Evolutionary conservation across 2,797 vertebrate species (phyloP).

Genomic region (Micropoecilia bifurca): DNA sequence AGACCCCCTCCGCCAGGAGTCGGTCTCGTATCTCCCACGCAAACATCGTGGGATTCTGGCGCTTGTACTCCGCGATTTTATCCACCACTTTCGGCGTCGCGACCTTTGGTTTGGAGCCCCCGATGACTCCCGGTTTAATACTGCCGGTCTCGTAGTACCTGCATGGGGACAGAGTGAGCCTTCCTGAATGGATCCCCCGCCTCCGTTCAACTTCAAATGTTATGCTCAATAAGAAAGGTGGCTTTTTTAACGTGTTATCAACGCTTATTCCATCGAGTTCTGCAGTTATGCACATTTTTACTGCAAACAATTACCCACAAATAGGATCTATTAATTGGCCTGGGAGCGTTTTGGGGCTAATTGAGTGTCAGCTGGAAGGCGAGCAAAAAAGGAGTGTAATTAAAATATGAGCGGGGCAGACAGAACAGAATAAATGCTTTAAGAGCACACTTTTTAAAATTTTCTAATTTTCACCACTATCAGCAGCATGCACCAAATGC

Average conservation of each 20-base stretch:
- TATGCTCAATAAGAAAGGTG: constrained; percentile 46
- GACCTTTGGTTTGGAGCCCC: constrained; percentile 98
- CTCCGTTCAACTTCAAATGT: constrained; percentile 35
- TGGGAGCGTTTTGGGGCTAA: constrained; percentile 49
- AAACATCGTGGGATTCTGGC: constrained; percentile 98
- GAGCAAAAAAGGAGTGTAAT: constrained; percentile 56
- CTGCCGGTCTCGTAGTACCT: constrained; percentile 99
- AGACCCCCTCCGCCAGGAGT: constrained; percentile 94
- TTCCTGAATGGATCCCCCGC: constrained; percentile 61
- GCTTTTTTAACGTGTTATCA: constrained; percentile 19
- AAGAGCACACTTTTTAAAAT: constrained; percentile 41
- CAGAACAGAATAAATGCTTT: constrained; percentile 54
- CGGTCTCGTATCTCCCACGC: constrained; percentile 98
- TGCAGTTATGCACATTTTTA: constrained; percentile 29
- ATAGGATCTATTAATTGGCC: constrained; percentile 45
- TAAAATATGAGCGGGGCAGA: constrained; percentile 71
- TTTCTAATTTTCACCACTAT: constrained; percentile 60
- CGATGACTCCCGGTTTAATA: constrained; percentile 99
- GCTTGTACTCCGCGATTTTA: constrained; percentile 98
- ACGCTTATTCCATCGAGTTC: constrained; percentile 43
- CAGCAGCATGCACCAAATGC: constrained; percentile 83
- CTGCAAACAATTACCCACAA: constrained; percentile 31
- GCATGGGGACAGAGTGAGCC: constrained; percentile 62
- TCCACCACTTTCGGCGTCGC: constrained; percentile 99
- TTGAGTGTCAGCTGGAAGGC: constrained; percentile 66